Base-by-base conservation (phyloP, 2,113 vertebrate genomes). In the Podilymbus podiceps region DNA sequence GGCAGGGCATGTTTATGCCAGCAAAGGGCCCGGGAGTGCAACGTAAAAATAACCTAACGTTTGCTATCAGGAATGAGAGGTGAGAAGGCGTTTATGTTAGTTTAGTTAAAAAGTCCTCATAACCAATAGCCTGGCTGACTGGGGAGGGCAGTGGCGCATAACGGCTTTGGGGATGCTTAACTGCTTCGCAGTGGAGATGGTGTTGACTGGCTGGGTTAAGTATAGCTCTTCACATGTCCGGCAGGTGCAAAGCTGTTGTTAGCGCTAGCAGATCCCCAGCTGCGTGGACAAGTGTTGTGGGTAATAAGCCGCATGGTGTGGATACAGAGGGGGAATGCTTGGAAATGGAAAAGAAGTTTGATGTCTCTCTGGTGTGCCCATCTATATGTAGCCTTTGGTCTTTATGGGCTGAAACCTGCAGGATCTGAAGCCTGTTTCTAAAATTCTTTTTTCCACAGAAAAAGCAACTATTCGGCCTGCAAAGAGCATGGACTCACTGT, bases 401-500 rank as follows among this genome's bases (percentile, higher is more conserved):
- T 89, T 88, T 85, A 42, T 77, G 80, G 66, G 28, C 58, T 88
- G 89, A 68, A 77, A 73, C 38, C 60, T 4, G 7, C 52, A 40
- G 79, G 64, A n/a, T 53, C 52, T 96, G 87, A 95, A 88, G 23
- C 80, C 59, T 88, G 24, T 71, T 84, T 91, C 58, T 94, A 64
- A 91, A 90, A 63, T 79, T 95, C 74, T 15, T 95, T 95, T 96
- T 94, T 91, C 88, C 89, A 94, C 98, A 99, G 99, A 99, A 97
- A 99, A 99, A 97, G 97, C 98, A 88, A 98, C 98, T 50, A 99
- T 99, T 75, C 98, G 99, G 23, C 99, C 99, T 0, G 99, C 99
- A 31, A 99, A 99, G 97, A 99, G 99, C 97, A 99, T 99, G 99
- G 99, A 99, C 94, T 99, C 99, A 0, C 97, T 99, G 95, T 99